Percentiles rank a stretch among this genome's conserved stretches.
Evolutionary conservation across 2,113 vertebrate species (phyloP).

Genomic region (Chionomys nivalis): DNA sequence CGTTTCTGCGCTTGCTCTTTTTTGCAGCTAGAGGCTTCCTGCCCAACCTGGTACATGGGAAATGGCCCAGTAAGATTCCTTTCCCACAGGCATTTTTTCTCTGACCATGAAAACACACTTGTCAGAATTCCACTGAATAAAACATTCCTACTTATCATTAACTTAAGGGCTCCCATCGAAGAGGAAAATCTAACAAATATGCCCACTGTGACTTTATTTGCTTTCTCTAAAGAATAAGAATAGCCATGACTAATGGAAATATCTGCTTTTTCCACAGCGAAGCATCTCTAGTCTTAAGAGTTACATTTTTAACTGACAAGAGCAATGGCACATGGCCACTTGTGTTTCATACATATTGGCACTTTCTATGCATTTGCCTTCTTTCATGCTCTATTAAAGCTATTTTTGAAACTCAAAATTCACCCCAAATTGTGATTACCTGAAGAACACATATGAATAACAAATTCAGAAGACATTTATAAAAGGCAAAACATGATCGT

Average conservation of each 20-base stretch:
- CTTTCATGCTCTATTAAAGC: neutral
- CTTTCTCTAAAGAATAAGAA: neutral
- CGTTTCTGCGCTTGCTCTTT: constrained; percentile 69
- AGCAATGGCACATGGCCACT: neutral
- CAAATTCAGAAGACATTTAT: neutral
- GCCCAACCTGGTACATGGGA: constrained; percentile 59
- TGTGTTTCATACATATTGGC: neutral
- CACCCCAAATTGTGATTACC: neutral
- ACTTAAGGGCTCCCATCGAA: constrained; percentile 33
- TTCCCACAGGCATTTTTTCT: constrained; percentile 71
- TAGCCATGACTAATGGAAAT: neutral
- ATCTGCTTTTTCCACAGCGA: neutral
- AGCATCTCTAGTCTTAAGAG: neutral
- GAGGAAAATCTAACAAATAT: neutral
- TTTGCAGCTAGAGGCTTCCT: constrained; percentile 63
- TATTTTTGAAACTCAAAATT: neutral
- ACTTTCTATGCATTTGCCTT: neutral
- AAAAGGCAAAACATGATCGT: neutral
- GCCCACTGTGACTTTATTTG: neutral
- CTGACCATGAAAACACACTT: constrained; percentile 72
- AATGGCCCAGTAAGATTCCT: constrained; percentile 58
- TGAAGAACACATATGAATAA: neutral
- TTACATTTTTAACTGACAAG: neutral
- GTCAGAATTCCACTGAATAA: constrained; percentile 52
- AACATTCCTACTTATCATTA: neutral